A percentile compares a stretch with the other conserved stretches of the same genome.
Evolutionary conservation across 1,140 invertebrate species (phyloP).

Genomic region (Zaprionus taronus): DNA sequence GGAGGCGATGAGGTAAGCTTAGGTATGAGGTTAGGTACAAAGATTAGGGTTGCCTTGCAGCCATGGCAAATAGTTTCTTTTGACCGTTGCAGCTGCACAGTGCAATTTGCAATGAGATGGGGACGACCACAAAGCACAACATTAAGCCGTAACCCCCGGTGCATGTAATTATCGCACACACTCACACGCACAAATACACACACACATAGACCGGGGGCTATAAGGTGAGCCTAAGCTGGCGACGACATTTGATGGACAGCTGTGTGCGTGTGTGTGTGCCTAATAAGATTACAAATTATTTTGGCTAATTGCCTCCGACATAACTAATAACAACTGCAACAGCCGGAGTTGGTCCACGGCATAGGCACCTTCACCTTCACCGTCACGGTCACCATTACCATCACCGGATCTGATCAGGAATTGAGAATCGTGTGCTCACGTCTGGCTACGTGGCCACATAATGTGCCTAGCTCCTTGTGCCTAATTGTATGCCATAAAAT

Average conservation of each 20-base stretch:
- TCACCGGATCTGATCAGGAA: neutral
- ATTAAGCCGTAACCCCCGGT: conserved; percentile 51
- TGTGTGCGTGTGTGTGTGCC: conserved; percentile 20
- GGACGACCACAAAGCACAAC: conserved; percentile 7
- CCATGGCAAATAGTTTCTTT: conserved; percentile 42
- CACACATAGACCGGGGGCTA: neutral
- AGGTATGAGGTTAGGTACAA: neutral
- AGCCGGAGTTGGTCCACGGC: conserved; percentile 21
- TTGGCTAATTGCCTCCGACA: conserved; percentile 77
- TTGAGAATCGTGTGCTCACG: conserved; percentile 25
- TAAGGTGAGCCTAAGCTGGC: conserved; percentile 19
- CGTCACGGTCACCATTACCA: neutral
- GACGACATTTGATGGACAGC: conserved; percentile 40
- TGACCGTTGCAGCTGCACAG: neutral
- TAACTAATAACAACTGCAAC: conserved; percentile 74
- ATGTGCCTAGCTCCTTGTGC: conserved; percentile 33
- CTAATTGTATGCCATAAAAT: conserved; percentile 80
- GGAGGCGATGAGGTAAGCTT: neutral
- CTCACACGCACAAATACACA: conserved; percentile 23
- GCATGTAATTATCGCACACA: conserved; percentile 64
- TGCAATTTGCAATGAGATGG: neutral
- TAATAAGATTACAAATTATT: conserved; percentile 78
- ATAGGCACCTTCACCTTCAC: too few relatives aligned
- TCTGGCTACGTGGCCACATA: conserved; percentile 34
- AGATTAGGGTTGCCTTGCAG: conserved; percentile 8